Evolutionary conservation across 2,113 vertebrate genomes (phyloP).

Genomic region (Pogona vitticeps): DNA sequence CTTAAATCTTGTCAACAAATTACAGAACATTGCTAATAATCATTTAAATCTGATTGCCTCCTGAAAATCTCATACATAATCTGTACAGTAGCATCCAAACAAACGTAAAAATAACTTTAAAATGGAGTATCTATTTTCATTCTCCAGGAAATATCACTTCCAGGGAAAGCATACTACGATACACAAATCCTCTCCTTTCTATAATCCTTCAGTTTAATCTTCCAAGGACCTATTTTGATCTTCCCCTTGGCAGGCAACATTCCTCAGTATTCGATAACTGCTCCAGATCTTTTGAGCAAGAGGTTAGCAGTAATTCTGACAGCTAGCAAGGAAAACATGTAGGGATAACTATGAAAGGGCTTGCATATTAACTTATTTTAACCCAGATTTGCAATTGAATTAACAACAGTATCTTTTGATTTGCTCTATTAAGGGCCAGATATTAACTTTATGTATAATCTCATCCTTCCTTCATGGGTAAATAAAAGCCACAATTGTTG

Average conservation of each 20-base stretch:
- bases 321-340: slow-evolving; percentile 19
- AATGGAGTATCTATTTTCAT: slow-evolving; percentile 60
- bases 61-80: slow-evolving; percentile 61
- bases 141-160: slow-evolving; percentile 68
- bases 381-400: not conserved
- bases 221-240: slow-evolving; percentile 48
- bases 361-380: slow-evolving; percentile 21
- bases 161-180: slow-evolving; percentile 57
- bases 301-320: rapidly evolving
- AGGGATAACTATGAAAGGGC: not conserved
- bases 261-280: slow-evolving; percentile 24
- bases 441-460: not conserved
- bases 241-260: slow-evolving; percentile 17
- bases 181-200: slow-evolving; percentile 54
- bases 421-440: not conserved
- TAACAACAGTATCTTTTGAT: not conserved
- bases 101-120: slow-evolving; percentile 51
- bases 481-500: not conserved
- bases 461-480: not conserved
- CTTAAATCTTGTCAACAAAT: slow-evolving; percentile 56
- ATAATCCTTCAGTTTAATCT: slow-evolving; percentile 46
- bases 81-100: slow-evolving; percentile 44
- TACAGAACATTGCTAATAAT: slow-evolving; percentile 49
- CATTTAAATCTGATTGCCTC: slow-evolving; percentile 52
- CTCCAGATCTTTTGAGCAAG: slow-evolving; percentile 15